A percentile compares a stretch with the other conserved stretches of the same genome.
Evolutionary conservation across 2,797 vertebrate genomes (phyloP).

Genomic region (Sebastes iracundus): DNA sequence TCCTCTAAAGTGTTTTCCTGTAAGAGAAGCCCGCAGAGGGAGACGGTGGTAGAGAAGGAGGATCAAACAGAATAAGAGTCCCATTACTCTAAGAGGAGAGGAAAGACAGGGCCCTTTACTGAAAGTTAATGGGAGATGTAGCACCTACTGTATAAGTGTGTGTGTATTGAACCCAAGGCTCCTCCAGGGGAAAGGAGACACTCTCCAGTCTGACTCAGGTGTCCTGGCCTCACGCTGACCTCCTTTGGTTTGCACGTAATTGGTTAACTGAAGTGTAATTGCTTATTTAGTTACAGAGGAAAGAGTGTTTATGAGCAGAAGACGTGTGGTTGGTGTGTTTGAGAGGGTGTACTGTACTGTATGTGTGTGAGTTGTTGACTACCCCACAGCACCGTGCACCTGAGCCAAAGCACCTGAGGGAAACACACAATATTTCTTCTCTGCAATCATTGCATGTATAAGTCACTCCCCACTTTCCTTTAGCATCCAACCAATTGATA

Average conservation of each 20-base stretch:
- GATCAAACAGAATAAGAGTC: slow-evolving; percentile 51
- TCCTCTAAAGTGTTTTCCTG: slow-evolving; percentile 41
- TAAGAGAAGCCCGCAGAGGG: slow-evolving; percentile 18
- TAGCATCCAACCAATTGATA: background rate
- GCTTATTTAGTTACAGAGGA: slow-evolving; percentile 35
- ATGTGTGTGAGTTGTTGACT: background rate
- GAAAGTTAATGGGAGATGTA: slow-evolving; percentile 37
- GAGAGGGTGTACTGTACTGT: background rate
- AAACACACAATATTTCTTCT: background rate
- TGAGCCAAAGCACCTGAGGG: slow-evolving; percentile 40
- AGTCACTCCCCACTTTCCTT: background rate
- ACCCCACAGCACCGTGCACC: slow-evolving; percentile 16
- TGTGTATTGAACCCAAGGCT: slow-evolving; percentile 21
- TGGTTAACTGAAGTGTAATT: slow-evolving; percentile 42
- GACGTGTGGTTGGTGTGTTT: background rate
- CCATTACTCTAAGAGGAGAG: slow-evolving; percentile 24
- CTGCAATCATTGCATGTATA: background rate
- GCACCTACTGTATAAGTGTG: slow-evolving; percentile 1
- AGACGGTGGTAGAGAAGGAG: background rate
- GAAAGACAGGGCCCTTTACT: slow-evolving; percentile 17
- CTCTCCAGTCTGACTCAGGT: slow-evolving; percentile 23
- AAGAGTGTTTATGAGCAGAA: slow-evolving; percentile 22
- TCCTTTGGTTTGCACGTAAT: slow-evolving; percentile 36
- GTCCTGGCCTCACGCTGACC: slow-evolving; percentile 16
- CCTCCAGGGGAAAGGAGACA: slow-evolving; percentile 1